A percentile compares a stretch with the other conserved stretches of the same genome.
Evolutionary conservation across 2,113 vertebrate species (phyloP).

Genomic region (Cettia cetti): DNA sequence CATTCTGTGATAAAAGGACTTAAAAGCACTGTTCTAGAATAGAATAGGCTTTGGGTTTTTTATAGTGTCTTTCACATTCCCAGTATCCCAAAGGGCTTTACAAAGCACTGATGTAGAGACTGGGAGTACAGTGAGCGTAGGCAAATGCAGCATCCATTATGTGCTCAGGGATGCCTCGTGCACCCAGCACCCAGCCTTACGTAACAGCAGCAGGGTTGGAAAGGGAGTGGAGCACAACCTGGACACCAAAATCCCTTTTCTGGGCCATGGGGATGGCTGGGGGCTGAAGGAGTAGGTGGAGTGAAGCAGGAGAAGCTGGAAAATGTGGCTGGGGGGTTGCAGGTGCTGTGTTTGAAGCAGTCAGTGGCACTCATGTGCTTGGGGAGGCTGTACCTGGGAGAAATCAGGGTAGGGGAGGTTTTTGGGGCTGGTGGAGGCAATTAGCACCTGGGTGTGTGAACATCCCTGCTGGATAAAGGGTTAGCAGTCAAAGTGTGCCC

Average conservation of each 20-base stretch:
- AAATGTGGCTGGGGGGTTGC: accelerated
- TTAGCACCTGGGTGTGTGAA: not conserved
- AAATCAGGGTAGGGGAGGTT: not conserved
- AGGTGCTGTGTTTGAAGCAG: not conserved
- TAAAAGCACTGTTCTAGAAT: conserved; percentile 61
- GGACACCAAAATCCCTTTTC: not conserved
- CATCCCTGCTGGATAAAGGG: not conserved
- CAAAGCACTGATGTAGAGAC: conserved; percentile 34
- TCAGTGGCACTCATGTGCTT: accelerated
- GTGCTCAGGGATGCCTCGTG: not conserved
- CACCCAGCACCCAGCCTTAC: not conserved
- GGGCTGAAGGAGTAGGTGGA: not conserved
- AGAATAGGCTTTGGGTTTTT: conserved; percentile 59
- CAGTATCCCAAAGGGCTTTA: conserved; percentile 60
- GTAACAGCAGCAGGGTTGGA: not conserved
- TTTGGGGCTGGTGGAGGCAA: not conserved
- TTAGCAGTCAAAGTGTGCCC: not conserved
- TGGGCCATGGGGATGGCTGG: not conserved
- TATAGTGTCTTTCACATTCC: conserved; percentile 36
- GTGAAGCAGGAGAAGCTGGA: not conserved
- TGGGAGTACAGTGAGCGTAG: not conserved
- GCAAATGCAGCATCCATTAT: not conserved
- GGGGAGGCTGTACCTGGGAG: not conserved
- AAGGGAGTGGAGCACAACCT: not conserved
- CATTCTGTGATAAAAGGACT: conserved; percentile 67